Evolutionary conservation across 2,797 vertebrate genomes (phyloP), one percentile per base, ranked within the genome.

Genomic region (Siniperca undulata): DNA sequence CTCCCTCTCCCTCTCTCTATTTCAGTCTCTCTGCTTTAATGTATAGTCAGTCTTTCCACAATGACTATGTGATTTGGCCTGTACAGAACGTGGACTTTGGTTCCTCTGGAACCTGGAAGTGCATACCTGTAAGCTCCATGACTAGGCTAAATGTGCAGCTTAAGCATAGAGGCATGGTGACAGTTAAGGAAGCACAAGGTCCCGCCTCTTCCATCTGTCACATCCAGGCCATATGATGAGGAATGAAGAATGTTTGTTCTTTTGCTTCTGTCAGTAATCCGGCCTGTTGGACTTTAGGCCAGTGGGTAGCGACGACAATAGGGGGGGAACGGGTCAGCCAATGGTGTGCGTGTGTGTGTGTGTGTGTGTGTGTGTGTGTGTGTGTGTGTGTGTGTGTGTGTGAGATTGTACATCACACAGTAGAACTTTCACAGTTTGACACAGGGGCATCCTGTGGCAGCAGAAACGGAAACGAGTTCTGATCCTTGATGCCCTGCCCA

Each of bases 181-280:
- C 85, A 78, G 86, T 82, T 84, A 67, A 81, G 81, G 82, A 81
- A 86, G 77, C 88, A 79, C 74, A 14, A 56, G 78, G 77, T 42
- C 68, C 85, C 69, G 60, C 80, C 87, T 87, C 78, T n/a, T 87
- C 92, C 89, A 91, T 93, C 91, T 91, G 92, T 89, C 91, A 88
- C 81, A 70, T 60, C 76, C 83, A 56, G 61, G 61, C 80, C 77
- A 10, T 65, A 56, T 72, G 74, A 90, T 78, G 79, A 79, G 78
- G 77, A 70, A 90, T 78, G 79, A 79, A 76, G 77, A 70, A 83
- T 24, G 77, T 77, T 56, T 71, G 73, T 68, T 87, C 82, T 72
- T 86, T 77, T 74, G 59, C 79, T 67, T 81, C 82, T 74, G 76
- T 83, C 88, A 76, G 72, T 88, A 78, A 82, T 81, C 42, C 7